A percentile compares a stretch with the other conserved stretches of the same genome.
phyloP scores from a whole-genome alignment of 2,888 invertebrate species.

The Ennomos fuscantarius region DNA sequence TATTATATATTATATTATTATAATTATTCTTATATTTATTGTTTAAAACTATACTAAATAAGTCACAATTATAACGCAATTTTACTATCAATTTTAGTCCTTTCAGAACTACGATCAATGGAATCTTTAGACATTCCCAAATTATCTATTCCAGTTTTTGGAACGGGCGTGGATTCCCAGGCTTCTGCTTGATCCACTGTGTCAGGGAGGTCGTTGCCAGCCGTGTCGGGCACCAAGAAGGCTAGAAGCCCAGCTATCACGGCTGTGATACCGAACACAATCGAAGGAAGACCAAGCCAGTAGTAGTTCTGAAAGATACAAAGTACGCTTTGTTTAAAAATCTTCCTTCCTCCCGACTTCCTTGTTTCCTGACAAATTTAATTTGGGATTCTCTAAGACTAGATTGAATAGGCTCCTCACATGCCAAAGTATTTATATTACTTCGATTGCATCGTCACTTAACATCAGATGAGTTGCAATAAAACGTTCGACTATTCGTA shows the following conservation, averaged over 20 bases:
- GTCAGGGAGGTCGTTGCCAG: conserved; percentile 64
- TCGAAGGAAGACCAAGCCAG: conserved; percentile 69
- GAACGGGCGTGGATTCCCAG: conserved; percentile 46
- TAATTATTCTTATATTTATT: neutral
- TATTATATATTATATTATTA: too few relatives aligned
- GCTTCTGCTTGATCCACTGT: conserved; percentile 69
- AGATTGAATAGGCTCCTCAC: too few relatives aligned
- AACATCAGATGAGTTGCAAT: too few relatives aligned
- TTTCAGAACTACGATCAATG: conserved; percentile 26
- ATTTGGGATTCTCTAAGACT: too few relatives aligned
- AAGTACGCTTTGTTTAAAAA: too few relatives aligned
- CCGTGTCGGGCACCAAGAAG: conserved; percentile 64
- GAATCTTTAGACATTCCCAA: conserved; percentile 33
- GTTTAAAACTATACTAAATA: neutral
- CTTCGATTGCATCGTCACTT: too few relatives aligned
- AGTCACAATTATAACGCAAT: neutral
- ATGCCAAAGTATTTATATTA: too few relatives aligned
- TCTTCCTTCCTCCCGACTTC: too few relatives aligned
- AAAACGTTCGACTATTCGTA: too few relatives aligned
- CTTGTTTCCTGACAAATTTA: too few relatives aligned
- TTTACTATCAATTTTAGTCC: conserved; percentile 25
- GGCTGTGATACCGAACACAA: conserved; percentile 62
- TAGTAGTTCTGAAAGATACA: conserved; percentile 56
- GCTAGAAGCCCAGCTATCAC: conserved; percentile 63
- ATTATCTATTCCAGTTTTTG: conserved; percentile 27